Conservation (phyloP, 2,113 vertebrate species). For the Clarias macrocephalus region DNA sequence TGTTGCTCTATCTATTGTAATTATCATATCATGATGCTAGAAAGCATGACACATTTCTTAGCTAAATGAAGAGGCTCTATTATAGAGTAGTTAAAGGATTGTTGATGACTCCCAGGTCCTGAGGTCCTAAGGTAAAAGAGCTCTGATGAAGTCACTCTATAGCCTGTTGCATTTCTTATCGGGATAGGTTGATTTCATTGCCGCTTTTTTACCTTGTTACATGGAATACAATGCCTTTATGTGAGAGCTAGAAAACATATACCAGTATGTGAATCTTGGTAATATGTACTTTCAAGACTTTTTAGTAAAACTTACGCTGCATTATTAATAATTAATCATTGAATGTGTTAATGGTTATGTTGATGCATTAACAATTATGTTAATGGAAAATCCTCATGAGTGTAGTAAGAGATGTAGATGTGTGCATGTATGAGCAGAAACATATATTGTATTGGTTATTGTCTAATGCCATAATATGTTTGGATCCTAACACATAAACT, state of each 20-base stretch:
- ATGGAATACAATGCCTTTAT: background rate
- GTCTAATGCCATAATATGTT: background rate
- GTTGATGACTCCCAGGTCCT: background rate
- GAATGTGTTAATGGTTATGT: too few species aligned
- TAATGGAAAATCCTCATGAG: background rate
- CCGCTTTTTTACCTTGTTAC: constrained; percentile 64
- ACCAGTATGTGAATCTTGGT: background rate
- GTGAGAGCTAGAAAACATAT: background rate
- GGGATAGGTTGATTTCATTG: constrained; percentile 90
- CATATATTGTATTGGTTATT: background rate
- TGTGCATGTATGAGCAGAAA: background rate
- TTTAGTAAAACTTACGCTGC: background rate
- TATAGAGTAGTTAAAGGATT: background rate
- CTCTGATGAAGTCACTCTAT: constrained; percentile 85
- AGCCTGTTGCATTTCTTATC: constrained; percentile 66
- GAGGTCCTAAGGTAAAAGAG: constrained; percentile 65
- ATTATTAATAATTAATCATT: too few species aligned
- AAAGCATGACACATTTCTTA: background rate
- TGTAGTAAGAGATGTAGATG: background rate
- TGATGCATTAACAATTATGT: background rate
- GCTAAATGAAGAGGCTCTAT: background rate
- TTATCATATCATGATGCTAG: background rate
- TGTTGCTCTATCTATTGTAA: background rate
- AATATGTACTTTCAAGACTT: background rate
- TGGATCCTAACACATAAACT: background rate